Conservation (phyloP, 2,888 invertebrate species). For the Rhodophaea formosa region DNA sequence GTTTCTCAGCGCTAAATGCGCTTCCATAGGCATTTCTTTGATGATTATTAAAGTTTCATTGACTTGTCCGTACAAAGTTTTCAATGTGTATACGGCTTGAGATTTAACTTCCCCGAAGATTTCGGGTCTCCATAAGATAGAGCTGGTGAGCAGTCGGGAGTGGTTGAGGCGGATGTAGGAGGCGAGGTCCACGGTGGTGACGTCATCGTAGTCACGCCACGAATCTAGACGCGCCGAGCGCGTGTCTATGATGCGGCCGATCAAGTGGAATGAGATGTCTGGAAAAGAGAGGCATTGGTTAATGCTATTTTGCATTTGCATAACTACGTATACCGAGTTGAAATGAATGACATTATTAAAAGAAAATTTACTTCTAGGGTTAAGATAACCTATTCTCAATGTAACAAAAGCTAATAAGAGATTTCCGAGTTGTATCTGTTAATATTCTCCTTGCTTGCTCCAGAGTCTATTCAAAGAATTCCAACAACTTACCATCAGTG, state of each 20-base stretch:
- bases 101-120: slow-evolving; percentile 79
- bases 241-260: slow-evolving; percentile 88
- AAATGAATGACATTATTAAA: too few species aligned
- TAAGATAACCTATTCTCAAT: too few species aligned
- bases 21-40: slow-evolving; percentile 84
- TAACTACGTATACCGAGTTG: too few species aligned
- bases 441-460: too few species aligned
- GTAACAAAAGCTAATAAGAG: too few species aligned
- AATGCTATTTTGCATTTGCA: not conserved
- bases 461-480: too few species aligned
- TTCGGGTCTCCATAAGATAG: slow-evolving; percentile 89
- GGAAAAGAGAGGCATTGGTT: slow-evolving; percentile 29
- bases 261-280: slow-evolving; percentile 83
- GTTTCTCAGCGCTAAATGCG: slow-evolving; percentile 83
- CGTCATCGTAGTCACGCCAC: slow-evolving; percentile 91
- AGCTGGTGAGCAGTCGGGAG: slow-evolving; percentile 89
- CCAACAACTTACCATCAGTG: slow-evolving; percentile 59
- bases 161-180: slow-evolving; percentile 92
- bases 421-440: too few species aligned
- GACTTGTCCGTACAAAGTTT: slow-evolving; percentile 63
- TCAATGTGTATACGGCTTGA: slow-evolving; percentile 53
- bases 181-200: slow-evolving; percentile 87
- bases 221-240: slow-evolving; percentile 88
- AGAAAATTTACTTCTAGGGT: too few species aligned
- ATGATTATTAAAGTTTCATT: slow-evolving; percentile 69